These are phyloP conservation scores for Deladenus siricidicola DNA, from an alignment of 2,888 invertebrate genomes.

Conservation along the genomic window DNA sequence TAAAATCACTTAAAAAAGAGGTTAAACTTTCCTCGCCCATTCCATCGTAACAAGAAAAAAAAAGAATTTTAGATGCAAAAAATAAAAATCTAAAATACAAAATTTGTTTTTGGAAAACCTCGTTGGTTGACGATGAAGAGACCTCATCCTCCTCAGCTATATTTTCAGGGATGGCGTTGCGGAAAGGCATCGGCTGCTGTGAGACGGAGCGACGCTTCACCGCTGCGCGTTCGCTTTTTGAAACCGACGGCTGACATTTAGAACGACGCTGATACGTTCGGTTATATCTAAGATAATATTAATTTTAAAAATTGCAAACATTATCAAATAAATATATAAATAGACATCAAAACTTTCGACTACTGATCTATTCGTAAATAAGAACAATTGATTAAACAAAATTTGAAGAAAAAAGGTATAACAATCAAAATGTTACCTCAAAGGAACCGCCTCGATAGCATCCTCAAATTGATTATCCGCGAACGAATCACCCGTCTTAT, in stretches of 20 bases:
- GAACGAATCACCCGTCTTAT: slow-evolving; percentile 4
- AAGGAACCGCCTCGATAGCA: neutral
- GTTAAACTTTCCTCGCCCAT: too few relatives aligned
- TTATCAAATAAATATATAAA: too few relatives aligned
- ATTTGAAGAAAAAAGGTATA: neutral
- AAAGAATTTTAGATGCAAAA: too few relatives aligned
- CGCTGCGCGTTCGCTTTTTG: neutral
- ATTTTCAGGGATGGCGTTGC: neutral
- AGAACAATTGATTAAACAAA: too few relatives aligned
- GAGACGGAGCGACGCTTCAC: neutral
- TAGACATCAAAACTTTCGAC: too few relatives aligned
- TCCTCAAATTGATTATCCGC: neutral
- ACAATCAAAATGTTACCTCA: neutral
- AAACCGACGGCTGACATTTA: neutral
- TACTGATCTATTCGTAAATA: too few relatives aligned
- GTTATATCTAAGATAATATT: neutral
- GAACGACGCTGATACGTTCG: neutral
- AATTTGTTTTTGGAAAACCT: too few relatives aligned
- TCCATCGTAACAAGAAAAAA: too few relatives aligned
- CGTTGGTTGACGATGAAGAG: too few relatives aligned
- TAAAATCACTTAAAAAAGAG: too few relatives aligned
- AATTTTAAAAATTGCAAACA: too few relatives aligned
- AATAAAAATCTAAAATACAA: too few relatives aligned
- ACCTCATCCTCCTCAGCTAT: neutral
- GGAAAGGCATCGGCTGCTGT: neutral